phyloP scores from a whole-genome alignment of 2,113 vertebrate species.

The Pachyramphus minor region DNA sequence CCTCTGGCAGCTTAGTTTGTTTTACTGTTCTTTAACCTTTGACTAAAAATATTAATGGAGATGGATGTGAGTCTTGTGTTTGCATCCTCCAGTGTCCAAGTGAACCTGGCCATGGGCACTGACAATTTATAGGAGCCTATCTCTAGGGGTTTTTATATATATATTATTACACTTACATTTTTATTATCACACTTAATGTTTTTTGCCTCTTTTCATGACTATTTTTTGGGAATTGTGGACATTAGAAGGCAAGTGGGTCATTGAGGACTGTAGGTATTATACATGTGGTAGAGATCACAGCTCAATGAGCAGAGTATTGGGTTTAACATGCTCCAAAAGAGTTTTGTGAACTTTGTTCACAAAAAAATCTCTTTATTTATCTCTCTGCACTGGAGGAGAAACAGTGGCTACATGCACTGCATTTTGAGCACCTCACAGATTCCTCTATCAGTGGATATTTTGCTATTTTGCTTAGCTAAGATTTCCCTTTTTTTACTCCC shows the following conservation, averaged over 20 bases:
- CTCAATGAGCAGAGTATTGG: neutral
- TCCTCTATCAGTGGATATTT: neutral
- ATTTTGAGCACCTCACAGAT: neutral
- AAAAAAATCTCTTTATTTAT: neutral
- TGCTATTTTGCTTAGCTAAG: neutral
- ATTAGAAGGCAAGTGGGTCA: neutral
- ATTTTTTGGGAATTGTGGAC: neutral
- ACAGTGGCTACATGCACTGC: neutral
- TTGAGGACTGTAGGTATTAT: neutral
- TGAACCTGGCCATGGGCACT: neutral
- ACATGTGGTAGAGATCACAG: neutral
- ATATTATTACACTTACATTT: neutral
- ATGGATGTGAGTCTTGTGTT: neutral
- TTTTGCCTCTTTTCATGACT: neutral
- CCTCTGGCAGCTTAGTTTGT: neutral
- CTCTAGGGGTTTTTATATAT: neutral
- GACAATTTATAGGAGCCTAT: neutral
- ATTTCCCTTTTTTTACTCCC: neutral
- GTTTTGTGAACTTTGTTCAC: neutral
- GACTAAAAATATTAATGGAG: neutral
- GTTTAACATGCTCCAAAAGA: neutral
- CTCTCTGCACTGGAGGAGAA: neutral
- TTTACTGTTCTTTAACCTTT: conserved; percentile 1
- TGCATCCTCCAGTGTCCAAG: neutral
- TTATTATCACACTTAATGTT: neutral